Evolutionary conservation across 2,797 vertebrate species (phyloP), one percentile per base, ranked within the genome.

Genomic region (Poecilia velifera): DNA sequence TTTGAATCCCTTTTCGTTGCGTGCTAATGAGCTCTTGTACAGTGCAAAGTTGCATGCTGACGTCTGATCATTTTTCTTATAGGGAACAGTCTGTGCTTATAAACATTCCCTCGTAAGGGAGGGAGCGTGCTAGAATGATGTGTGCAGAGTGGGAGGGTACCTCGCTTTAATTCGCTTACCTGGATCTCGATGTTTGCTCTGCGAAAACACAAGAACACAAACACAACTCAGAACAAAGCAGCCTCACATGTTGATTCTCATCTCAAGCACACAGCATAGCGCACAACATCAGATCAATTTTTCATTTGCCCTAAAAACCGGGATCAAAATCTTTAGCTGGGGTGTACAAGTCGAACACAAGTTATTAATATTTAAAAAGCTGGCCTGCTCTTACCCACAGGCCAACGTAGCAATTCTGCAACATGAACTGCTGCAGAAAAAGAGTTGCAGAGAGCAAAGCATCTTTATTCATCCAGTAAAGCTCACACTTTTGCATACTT

Each of bases 171-270:
- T 45, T 71, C 1, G 22, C 95, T 95, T 81, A 96, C 95, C 94
- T 94, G 94, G 83, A 89, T 95, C 95, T 88, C 84, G 90, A 88
- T 91, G 90, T 89, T 90, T 94, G 81, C 84, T 82, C 95, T 96
- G 92, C 14, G 84, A 89, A 45, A 81, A 84, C 2, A 81, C 2
- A 82, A 4, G 84, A 1, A 84, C 6, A 62, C 43, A 85, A 49
- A 89, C 12, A 76, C 49, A 22, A 51, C n/a, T 83, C 28, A 31
- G 31, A 46, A 43, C n/a, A 51, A 73, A 28, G 6, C 39, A 25
- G 2, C 31, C 16, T 6, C 22, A 14, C 22, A n/a, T 43, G 39
- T 14, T 45, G 16, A 71, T n/a, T 71, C 41, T 71, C 10, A 55
- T 7, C 20, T 34, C 47, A 76, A 66, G 16, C 31, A 39, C 34